Evolutionary conservation across 2,113 vertebrate genomes (phyloP).

Genomic region (Galeopterus variegatus): DNA sequence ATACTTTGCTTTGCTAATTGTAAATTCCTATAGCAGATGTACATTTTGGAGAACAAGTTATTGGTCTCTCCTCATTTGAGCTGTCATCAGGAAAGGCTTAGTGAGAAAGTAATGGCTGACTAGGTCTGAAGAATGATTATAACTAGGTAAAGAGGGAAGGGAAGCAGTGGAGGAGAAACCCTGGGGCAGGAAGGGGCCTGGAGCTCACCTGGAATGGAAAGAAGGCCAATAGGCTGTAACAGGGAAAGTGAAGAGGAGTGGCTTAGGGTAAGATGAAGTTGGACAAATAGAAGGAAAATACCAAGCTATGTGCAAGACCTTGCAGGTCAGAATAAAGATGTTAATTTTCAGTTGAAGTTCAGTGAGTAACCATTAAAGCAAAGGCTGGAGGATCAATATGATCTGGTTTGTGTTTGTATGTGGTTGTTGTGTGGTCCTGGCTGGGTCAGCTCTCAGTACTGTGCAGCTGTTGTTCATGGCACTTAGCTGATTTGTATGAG

Average conservation of each 20-base stretch:
- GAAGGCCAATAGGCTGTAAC: neutral
- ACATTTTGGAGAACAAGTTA: conserved; percentile 20
- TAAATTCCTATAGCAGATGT: conserved; percentile 16
- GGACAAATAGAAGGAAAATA: neutral
- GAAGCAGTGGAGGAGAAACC: neutral
- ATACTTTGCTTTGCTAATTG: conserved; percentile 48
- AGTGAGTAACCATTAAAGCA: neutral
- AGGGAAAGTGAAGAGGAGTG: neutral
- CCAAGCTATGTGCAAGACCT: neutral
- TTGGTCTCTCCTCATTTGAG: conserved; percentile 8
- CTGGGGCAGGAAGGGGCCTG: neutral
- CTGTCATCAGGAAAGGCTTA: conserved; percentile 11
- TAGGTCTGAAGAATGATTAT: neutral
- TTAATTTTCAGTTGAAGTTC: conserved; percentile 29
- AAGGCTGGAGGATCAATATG: neutral
- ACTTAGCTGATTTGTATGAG: neutral
- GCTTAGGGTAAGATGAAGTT: neutral
- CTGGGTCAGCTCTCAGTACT: neutral
- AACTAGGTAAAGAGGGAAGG: neutral
- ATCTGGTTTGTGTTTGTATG: neutral
- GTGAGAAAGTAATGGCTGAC: conserved; percentile 18
- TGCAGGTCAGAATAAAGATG: neutral
- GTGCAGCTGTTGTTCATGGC: neutral
- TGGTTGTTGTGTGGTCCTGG: neutral
- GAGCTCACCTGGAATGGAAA: neutral